Percentiles rank a stretch among this genome's conserved stretches.
phyloP scores from a whole-genome alignment of 2,797 vertebrate species.

The Crax fasciolata region DNA sequence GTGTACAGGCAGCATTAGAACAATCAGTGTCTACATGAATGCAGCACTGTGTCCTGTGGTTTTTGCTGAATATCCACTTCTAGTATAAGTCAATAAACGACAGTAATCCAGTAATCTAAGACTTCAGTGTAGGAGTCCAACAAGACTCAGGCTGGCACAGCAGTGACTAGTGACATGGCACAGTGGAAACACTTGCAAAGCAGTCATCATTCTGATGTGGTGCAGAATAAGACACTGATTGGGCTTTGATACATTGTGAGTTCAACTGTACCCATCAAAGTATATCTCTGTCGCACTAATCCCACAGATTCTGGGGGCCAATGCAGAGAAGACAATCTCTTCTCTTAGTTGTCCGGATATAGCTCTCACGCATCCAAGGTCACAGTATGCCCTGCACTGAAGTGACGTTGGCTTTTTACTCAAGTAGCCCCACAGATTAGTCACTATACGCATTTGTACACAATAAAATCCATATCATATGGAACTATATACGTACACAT shows the following conservation, averaged over 20 bases:
- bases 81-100: slow-evolving; percentile 1
- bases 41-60: neutral
- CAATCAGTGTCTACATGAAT: slow-evolving; percentile 16
- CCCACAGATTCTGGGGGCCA: neutral
- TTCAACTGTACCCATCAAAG: neutral
- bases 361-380: neutral
- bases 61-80: slow-evolving; percentile 39
- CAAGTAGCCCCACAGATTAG: neutral
- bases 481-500: neutral
- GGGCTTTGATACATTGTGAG: neutral
- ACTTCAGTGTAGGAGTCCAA: neutral
- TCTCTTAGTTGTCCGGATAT: neutral
- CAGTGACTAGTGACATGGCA: slow-evolving; percentile 20
- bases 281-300: neutral
- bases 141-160: slow-evolving; percentile 28
- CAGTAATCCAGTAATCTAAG: slow-evolving; percentile 14
- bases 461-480: neutral
- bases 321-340: neutral
- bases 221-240: neutral
- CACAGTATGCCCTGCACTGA: neutral
- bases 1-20: slow-evolving; percentile 40
- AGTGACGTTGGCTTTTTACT: neutral
- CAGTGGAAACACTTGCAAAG: neutral
- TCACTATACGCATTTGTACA: neutral
- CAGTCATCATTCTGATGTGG: neutral